Evolutionary conservation across 2,113 vertebrate genomes (phyloP), one percentile per base, ranked within the genome.

Genomic region (Protobothrops mucrosquamatus): DNA sequence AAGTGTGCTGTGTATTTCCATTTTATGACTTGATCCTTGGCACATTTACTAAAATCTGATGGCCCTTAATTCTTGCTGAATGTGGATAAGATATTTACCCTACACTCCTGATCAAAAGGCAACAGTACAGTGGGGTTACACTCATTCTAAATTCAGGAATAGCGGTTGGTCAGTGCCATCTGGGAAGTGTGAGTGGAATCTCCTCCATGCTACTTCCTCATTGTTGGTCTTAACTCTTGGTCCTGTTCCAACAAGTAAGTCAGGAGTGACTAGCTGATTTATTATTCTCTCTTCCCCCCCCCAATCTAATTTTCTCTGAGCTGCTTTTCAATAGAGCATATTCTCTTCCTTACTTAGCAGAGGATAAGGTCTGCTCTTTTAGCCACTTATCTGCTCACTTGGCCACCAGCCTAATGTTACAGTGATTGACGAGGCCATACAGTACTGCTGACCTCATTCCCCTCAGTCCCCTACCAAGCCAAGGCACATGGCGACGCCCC

Each of bases 351-450:
- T 91, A 91, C 90, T 93, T 93, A 59, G 64, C 90, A 54, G 61
- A 88, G 55, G 87, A 91, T 85, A 89, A 74, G 4, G 69, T 89
- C 87, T 86, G 57, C 87, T 89, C 46, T 86, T 93, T 90, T 86
- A 92, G 93, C 74, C 87, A 64, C 91, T 92, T 91, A 89, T 86
- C 90, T 55, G 87, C 87, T 93, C 69, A 59, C 55, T 89, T 86
- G 93, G 93, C 93, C 87, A 64, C 87, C 29, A 26, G 91, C 74
- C 69, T 46, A 86, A 89, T 85, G 55, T 85, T 86, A 48, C 39
- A 39, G 87, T 89, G 69, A 89, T 86, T 92, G 93, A 86, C 57
- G 93, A 89, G 87, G 87, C 91, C 87, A 55, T 88, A 12, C 57
- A 11, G 55, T 88, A 12, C 51, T 18, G 55, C 87, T 92, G 64